These are phyloP conservation scores for Aleiodes leptofemur DNA, from an alignment of 2,888 invertebrate species.

Conservation along the genomic window DNA sequence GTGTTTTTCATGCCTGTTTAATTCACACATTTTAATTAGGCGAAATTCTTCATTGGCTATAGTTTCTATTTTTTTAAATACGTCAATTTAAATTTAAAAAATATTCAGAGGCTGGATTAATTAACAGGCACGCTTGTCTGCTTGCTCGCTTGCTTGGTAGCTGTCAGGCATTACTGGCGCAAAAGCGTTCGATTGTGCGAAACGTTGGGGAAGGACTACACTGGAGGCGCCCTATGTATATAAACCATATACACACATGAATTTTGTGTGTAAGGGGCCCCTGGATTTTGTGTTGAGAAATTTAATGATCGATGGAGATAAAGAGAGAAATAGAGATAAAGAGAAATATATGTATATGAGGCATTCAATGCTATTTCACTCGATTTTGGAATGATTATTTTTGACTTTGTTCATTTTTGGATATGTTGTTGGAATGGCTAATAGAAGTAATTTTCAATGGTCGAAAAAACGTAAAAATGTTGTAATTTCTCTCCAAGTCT, in stretches of 20 bases:
- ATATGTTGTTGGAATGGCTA: too few species aligned
- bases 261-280: slow-evolving; percentile 1
- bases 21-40: too few species aligned
- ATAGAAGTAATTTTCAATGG: too few species aligned
- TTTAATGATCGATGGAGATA: neutral
- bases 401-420: too few species aligned
- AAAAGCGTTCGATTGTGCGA: slow-evolving; percentile 1
- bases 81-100: neutral
- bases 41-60: too few species aligned
- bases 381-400: neutral
- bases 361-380: too few species aligned
- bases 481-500: too few species aligned
- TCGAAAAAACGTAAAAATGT: too few species aligned
- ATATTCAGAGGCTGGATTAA: neutral
- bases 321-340: too few species aligned
- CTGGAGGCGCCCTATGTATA: slow-evolving; percentile 12
- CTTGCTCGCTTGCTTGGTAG: neutral
- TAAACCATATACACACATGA: slow-evolving; percentile 1
- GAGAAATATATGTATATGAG: too few species aligned
- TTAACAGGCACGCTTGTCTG: neutral
- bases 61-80: too few species aligned
- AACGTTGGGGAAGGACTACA: slow-evolving; percentile 20
- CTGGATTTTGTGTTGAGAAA: neutral
- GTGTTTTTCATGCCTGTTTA: too few species aligned
- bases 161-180: slow-evolving; percentile 4